Evolutionary conservation across 2,113 vertebrate genomes (phyloP).

Genomic region (Gavialis gangeticus): DNA sequence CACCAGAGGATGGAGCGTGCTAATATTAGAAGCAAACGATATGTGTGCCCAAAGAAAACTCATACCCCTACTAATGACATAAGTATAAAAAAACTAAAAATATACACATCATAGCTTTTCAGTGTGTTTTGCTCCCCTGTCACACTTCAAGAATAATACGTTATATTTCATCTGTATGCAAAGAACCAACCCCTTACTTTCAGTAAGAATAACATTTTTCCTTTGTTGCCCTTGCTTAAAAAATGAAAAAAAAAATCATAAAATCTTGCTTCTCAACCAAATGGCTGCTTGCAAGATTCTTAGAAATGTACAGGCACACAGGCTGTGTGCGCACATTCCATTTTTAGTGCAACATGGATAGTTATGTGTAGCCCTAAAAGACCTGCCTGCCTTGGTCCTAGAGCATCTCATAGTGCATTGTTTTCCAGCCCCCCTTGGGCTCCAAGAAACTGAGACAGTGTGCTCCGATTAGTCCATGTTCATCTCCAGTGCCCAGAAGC

Average conservation of each 20-base stretch:
- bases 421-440: no score
- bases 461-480: no score
- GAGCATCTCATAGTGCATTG: no score
- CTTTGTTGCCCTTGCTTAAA: slow-evolving; percentile 5
- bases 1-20: not conserved
- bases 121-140: not conserved
- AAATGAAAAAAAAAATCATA: not conserved
- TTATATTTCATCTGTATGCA: not conserved
- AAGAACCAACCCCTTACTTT: not conserved
- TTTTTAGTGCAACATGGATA: no score
- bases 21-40: fast-evolving
- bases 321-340: no score
- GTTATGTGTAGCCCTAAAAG: no score
- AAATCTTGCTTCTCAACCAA: slow-evolving; percentile 13
- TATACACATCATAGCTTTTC: not conserved
- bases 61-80: not conserved
- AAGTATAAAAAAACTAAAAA: not conserved
- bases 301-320: not conserved
- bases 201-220: not conserved
- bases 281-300: not conserved
- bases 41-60: fast-evolving
- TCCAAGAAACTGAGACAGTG: no score
- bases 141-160: not conserved
- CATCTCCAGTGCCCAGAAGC: no score
- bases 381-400: no score